Evolutionary conservation across 2,888 invertebrate species (phyloP).

Genomic region (Chelonus formosanus): DNA sequence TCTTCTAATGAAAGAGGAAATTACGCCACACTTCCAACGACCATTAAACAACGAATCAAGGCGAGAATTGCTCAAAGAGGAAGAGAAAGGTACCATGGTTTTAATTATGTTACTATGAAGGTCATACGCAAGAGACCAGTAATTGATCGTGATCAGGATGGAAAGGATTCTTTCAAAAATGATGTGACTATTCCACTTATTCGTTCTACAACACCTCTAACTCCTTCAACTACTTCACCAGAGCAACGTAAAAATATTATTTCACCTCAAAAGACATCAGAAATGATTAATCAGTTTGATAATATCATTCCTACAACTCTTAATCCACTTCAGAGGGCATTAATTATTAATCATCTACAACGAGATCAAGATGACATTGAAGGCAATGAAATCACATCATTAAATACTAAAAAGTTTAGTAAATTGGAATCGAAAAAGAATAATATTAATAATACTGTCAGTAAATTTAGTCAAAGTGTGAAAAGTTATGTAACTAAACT

Average conservation of each 20-base stretch:
- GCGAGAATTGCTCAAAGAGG: slow-evolving; percentile 27
- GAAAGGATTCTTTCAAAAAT: slow-evolving; percentile 22
- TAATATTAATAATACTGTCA: slow-evolving; percentile 6
- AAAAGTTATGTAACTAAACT: slow-evolving; percentile 1
- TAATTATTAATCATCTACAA: slow-evolving; percentile 28
- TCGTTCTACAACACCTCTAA: slow-evolving; percentile 18
- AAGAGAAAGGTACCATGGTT: slow-evolving; percentile 28
- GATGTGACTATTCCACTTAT: slow-evolving; percentile 22
- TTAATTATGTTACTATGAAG: slow-evolving; percentile 31
- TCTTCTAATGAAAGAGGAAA: slow-evolving; percentile 17
- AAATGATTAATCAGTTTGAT: not conserved
- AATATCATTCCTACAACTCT: slow-evolving; percentile 25
- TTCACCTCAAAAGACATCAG: not conserved
- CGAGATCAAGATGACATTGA: slow-evolving; percentile 39
- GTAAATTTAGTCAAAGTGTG: slow-evolving; percentile 5
- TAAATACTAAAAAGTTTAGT: not conserved
- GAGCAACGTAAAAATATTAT: not conserved
- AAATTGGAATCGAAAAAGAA: not conserved
- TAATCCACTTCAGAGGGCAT: slow-evolving; percentile 25
- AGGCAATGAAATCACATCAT: slow-evolving; percentile 36
- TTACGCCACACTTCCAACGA: slow-evolving; percentile 20
- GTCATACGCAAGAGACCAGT: slow-evolving; percentile 31
- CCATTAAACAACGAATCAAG: slow-evolving; percentile 22
- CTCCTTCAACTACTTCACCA: slow-evolving; percentile 9
- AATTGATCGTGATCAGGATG: slow-evolving; percentile 21